These are phyloP conservation scores for Ctenomys sociabilis DNA, from an alignment of 2,113 vertebrate species.

Conservation along the genomic window DNA sequence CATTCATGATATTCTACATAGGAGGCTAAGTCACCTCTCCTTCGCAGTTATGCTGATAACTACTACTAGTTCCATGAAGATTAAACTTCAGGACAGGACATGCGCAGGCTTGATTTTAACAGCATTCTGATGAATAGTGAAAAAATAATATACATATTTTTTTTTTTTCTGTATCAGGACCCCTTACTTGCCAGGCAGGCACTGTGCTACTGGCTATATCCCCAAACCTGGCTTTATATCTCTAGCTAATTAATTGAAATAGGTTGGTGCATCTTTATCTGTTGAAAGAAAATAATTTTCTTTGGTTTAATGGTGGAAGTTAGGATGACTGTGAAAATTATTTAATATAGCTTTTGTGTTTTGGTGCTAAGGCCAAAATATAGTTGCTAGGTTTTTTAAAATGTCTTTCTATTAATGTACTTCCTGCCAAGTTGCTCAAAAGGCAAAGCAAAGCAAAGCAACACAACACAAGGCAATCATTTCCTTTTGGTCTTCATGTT, in stretches of 20 bases:
- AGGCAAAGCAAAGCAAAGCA: background rate
- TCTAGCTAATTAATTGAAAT: constrained; percentile 58
- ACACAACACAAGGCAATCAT: background rate
- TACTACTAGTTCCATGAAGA: background rate
- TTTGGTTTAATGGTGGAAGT: constrained; percentile 56
- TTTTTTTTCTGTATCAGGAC: too few species aligned
- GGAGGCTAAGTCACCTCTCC: background rate
- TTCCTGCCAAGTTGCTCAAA: constrained; percentile 31
- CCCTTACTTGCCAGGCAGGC: too few species aligned
- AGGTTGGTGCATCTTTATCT: constrained; percentile 20
- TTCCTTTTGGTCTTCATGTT: constrained; percentile 40
- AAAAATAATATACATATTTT: too few species aligned
- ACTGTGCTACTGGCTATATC: too few species aligned
- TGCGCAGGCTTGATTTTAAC: constrained; percentile 47
- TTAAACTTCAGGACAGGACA: constrained; percentile 31
- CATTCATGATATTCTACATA: constrained; percentile 36
- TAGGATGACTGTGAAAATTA: constrained; percentile 55
- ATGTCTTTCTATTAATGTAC: constrained; percentile 24
- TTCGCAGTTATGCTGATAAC: background rate
- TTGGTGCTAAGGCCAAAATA: constrained; percentile 46
- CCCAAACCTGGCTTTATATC: background rate
- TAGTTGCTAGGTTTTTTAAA: constrained; percentile 5
- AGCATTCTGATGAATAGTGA: constrained; percentile 4
- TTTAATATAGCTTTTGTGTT: constrained; percentile 57
- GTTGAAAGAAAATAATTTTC: constrained; percentile 61